These are phyloP conservation scores for Coptodon rendalli DNA, from an alignment of 2,113 vertebrate genomes.

Conservation along the genomic window DNA sequence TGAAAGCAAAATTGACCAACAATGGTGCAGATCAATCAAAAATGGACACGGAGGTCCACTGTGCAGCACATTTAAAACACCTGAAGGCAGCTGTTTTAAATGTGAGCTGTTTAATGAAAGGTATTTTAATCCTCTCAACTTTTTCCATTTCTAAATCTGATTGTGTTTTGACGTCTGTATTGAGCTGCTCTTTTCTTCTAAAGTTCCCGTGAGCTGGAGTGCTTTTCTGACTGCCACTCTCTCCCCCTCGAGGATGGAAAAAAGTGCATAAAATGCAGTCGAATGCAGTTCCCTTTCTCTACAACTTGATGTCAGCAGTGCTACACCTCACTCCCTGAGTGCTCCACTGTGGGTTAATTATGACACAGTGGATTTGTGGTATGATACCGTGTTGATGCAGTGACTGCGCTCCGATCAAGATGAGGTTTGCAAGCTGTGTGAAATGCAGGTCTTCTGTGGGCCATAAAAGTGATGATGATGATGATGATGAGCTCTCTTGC, in stretches of 20 bases:
- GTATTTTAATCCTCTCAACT: not conserved
- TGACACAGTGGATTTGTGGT: not conserved
- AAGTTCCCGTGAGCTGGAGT: not conserved
- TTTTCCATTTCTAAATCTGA: not conserved
- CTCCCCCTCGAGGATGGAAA: not conserved
- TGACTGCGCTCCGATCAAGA: not conserved
- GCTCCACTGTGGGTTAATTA: not conserved
- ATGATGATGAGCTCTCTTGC: not conserved
- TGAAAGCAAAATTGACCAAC: not conserved
- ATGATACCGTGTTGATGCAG: not conserved
- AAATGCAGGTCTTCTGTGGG: not conserved
- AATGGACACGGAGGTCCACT: not conserved
- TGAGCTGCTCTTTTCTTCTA: not conserved
- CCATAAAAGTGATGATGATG: not conserved
- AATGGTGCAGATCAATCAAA: not conserved
- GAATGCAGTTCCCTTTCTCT: slow-evolving; percentile 17
- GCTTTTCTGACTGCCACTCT: not conserved
- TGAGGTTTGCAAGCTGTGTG: not conserved
- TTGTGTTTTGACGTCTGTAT: not conserved
- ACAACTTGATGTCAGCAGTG: slow-evolving; percentile 55
- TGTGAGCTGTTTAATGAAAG: not conserved
- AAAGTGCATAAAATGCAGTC: not conserved
- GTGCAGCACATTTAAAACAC: not conserved
- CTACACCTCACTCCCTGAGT: not conserved
- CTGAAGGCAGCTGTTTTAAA: not conserved